Conservation (phyloP, 2,797 vertebrate species). For the Philypnodon macrostomus region DNA sequence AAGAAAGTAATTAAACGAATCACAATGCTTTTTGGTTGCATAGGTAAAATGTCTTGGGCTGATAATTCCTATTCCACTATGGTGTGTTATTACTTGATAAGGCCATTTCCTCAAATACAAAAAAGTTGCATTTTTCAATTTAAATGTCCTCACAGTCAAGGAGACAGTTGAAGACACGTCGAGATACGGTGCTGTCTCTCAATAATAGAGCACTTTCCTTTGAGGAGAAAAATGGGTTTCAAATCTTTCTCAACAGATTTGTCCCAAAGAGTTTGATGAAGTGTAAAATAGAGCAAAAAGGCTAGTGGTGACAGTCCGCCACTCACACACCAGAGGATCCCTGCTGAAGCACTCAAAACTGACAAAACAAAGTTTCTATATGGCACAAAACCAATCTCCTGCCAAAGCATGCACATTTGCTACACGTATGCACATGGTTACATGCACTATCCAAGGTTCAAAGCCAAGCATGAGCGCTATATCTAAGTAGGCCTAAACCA, state of each 20-base stretch:
- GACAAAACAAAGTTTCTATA: slow-evolving; percentile 51
- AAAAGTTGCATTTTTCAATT: slow-evolving; percentile 11
- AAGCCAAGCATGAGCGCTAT: too few relatives aligned
- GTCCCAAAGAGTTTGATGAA: slow-evolving; percentile 22
- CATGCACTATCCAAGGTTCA: too few relatives aligned
- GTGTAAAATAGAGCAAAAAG: slow-evolving; percentile 30
- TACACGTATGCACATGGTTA: too few relatives aligned
- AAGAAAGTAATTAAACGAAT: too few relatives aligned
- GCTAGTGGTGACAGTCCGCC: slow-evolving; percentile 27
- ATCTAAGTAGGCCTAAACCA: too few relatives aligned
- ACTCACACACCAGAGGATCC: slow-evolving; percentile 30
- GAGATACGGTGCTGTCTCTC: slow-evolving; percentile 27
- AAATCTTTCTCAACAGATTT: slow-evolving; percentile 19
- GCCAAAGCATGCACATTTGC: neutral
- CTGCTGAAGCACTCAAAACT: slow-evolving; percentile 48
- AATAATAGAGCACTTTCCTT: slow-evolving; percentile 34
- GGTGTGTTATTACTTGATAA: slow-evolving; percentile 5
- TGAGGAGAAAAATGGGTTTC: slow-evolving; percentile 13
- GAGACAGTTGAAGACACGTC: slow-evolving; percentile 35
- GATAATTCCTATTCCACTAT: neutral
- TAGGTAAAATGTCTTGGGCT: too few relatives aligned
- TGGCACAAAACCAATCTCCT: slow-evolving; percentile 60
- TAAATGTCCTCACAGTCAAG: slow-evolving; percentile 48
- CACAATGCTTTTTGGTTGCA: too few relatives aligned
- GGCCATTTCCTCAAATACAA: slow-evolving; percentile 4